Evolutionary conservation across 2,113 vertebrate genomes (phyloP), one percentile per base, ranked within the genome.

Genomic region (Hydrolagus affinis): DNA sequence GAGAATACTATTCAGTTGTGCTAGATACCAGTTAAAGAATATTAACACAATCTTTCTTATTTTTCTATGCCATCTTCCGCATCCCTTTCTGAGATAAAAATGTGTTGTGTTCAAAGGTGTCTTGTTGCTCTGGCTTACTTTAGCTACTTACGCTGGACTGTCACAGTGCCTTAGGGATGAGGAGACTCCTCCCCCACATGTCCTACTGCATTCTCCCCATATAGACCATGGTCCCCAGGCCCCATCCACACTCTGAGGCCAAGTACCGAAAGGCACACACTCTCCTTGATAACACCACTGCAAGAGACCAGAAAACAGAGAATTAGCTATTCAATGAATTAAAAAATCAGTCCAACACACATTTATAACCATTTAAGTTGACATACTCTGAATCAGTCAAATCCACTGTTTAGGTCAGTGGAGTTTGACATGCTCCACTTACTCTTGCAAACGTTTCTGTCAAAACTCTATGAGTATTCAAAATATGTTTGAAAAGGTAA

Each of bases 61-160:
- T 66, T 9, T 66, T 75, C 32, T 19, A 64, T 66, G 7, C 23
- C 23, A 66, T 28, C 12, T 56, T 78, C 9, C 12, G 23, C 0
- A 25, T 80, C 89, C 88, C 89, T 92, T 92, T 92, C 91, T 91
- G 87, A 94, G 91, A 90, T 92, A 93, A 92, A 89, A 93, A 12
- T 60, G 68, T 32, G 23, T 66, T 19, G 32, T 70, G 57, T 56
- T 92, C 93, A 94, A 93, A 74, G 88, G 90, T 89, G 93, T 95
- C 94, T 94, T 95, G 88, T 92, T 94, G 95, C 93, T 96, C 92
- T 85, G 91, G 96, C 97, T 99, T 98, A 98, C 97, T 98, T 99
- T 97, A 97, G 95, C 95, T 99, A 98, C 98, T 98, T 99, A 99
- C 96, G 96, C 96, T 99, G 98, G 97, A 95, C 97, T 99, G 96